Evolutionary conservation across 1,140 invertebrate species (phyloP).

Genomic region (Zaprionus inermis): DNA sequence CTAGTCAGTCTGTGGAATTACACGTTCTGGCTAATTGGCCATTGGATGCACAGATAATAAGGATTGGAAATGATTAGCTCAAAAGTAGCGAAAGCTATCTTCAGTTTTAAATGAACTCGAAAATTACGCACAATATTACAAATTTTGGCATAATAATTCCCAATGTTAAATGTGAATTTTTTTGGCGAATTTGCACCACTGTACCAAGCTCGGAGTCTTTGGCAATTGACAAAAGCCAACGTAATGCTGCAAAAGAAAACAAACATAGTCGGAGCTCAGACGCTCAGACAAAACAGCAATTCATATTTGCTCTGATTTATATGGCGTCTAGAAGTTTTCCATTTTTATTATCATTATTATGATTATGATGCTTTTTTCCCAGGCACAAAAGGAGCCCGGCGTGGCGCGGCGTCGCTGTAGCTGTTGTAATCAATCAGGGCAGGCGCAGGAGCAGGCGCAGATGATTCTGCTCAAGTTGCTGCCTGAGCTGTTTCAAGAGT

Average conservation of each 20-base stretch:
- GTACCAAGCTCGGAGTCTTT: conserved; percentile 22
- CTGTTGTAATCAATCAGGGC: conserved; percentile 73
- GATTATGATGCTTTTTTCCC: conserved; percentile 68
- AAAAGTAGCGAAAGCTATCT: too few relatives aligned
- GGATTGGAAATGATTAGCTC: too few relatives aligned
- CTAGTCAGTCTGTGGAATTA: background rate
- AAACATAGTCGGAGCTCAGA: conserved; percentile 54
- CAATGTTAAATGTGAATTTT: too few relatives aligned
- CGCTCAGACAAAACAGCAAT: conserved; percentile 73
- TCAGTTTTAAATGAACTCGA: too few relatives aligned
- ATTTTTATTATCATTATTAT: conserved; percentile 83
- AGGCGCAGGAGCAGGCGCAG: conserved; percentile 20
- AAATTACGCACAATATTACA: too few relatives aligned
- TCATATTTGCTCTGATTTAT: conserved; percentile 82
- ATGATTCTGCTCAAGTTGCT: background rate
- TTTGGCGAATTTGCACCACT: conserved; percentile 3
- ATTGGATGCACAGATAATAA: background rate
- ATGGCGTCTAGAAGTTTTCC: conserved; percentile 83
- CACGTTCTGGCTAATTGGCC: conserved; percentile 16
- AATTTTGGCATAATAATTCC: too few relatives aligned
- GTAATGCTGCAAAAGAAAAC: conserved; percentile 72
- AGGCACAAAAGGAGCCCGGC: conserved; percentile 44
- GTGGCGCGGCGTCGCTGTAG: background rate
- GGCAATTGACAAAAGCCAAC: conserved; percentile 59
- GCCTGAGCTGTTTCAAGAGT: conserved; percentile 3